These are phyloP conservation scores for Stratiomys singularior DNA, from an alignment of 2,888 invertebrate genomes.

Conservation along the genomic window DNA sequence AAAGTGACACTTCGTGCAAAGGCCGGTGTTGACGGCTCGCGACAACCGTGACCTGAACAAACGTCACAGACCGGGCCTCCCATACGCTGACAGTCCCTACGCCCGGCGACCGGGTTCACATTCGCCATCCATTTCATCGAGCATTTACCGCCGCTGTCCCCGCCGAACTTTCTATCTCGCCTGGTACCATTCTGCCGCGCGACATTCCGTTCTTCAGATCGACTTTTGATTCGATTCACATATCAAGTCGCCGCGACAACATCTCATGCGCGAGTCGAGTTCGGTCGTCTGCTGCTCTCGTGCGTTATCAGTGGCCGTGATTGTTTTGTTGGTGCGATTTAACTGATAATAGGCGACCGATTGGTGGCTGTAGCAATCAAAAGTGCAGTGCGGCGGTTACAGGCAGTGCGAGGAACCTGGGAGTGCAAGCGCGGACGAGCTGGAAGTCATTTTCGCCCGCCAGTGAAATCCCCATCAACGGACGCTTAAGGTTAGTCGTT, in stretches of 20 bases:
- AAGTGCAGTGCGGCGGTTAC: slow-evolving; percentile 31
- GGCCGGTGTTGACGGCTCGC: no score
- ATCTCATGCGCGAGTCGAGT: slow-evolving; percentile 12
- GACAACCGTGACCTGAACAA: no score
- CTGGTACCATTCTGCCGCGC: not conserved
- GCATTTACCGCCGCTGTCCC: not conserved
- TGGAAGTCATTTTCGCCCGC: not conserved
- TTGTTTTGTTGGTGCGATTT: slow-evolving; percentile 20
- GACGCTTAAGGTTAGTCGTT: slow-evolving; percentile 56
- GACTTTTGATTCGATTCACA: not conserved
- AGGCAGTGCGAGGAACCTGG: not conserved
- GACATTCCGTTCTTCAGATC: not conserved
- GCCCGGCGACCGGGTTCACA: not conserved
- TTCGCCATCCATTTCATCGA: not conserved
- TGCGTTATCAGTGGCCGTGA: slow-evolving; percentile 1
- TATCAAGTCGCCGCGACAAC: not conserved
- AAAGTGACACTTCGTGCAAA: not conserved
- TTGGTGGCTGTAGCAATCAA: not conserved
- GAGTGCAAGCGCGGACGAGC: not conserved
- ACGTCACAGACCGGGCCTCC: not conserved
- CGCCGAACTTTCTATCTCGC: not conserved
- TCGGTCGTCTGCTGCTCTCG: not conserved
- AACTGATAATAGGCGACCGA: slow-evolving; percentile 8
- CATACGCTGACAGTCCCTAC: not conserved
- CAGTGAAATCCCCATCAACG: slow-evolving; percentile 17